A percentile compares a stretch with the other conserved stretches of the same genome.
Evolutionary conservation across 2,888 invertebrate species (phyloP).

Genomic region (Sepiola atlantica): DNA sequence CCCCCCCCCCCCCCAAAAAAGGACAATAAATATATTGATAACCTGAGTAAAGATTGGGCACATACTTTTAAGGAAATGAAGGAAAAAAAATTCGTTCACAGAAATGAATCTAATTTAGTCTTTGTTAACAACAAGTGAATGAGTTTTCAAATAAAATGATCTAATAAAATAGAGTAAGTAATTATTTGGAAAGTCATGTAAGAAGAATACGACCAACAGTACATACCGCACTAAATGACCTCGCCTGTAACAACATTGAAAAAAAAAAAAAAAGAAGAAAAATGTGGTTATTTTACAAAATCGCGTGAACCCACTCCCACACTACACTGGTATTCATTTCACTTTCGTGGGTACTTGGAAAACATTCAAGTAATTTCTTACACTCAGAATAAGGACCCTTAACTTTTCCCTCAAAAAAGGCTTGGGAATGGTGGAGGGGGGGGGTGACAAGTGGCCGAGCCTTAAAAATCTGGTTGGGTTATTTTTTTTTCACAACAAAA

Average conservation of each 20-base stretch:
- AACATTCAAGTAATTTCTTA: background rate
- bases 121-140: background rate
- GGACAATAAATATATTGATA: too few species aligned
- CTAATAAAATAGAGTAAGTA: background rate
- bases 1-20: too few species aligned
- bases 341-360: background rate
- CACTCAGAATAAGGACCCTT: background rate
- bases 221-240: background rate
- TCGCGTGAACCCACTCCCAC: background rate
- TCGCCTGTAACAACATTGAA: background rate
- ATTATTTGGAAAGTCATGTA: background rate
- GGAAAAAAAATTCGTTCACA: too few species aligned
- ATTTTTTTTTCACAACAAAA: background rate
- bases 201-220: too few species aligned
- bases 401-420: background rate
- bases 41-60: too few species aligned
- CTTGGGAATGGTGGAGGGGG: too few species aligned
- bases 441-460: too few species aligned
- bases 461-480: background rate
- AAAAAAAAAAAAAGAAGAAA: background rate
- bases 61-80: too few species aligned
- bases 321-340: background rate
- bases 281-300: background rate
- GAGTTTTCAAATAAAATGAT: background rate
- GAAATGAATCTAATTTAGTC: background rate